Evolutionary conservation across 37 sponge, comb jelly and placozoan species (phyloP).

Genomic region (Cladorhizidae sp.): DNA sequence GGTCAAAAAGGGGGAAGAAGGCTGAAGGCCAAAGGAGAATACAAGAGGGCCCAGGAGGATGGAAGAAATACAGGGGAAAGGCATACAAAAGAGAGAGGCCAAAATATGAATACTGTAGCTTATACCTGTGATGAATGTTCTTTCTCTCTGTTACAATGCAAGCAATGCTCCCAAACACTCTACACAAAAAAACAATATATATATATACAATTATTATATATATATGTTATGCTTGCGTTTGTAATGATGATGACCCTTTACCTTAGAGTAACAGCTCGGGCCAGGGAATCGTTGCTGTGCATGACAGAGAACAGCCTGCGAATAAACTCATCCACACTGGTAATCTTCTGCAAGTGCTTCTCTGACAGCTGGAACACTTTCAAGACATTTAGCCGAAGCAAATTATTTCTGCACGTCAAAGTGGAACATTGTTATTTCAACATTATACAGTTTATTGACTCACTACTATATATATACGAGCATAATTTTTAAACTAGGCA

Average conservation of each 20-base stretch:
- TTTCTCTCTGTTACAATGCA: slow-evolving; percentile 76
- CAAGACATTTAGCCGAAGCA: slow-evolving; percentile 74
- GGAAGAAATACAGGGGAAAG: not conserved
- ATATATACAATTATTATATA: not conserved
- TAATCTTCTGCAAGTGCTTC: slow-evolving; percentile 85
- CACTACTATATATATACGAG: not conserved
- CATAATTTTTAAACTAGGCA: no score
- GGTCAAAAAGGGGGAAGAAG: not conserved
- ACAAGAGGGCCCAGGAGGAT: not conserved
- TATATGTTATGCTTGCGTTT: not conserved
- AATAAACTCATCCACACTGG: slow-evolving; percentile 79
- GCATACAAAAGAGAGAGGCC: not conserved
- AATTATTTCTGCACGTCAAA: slow-evolving; percentile 54
- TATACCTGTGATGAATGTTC: slow-evolving; percentile 88
- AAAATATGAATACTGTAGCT: not conserved
- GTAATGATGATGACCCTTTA: slow-evolving; percentile 17
- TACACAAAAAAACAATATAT: slow-evolving; percentile 13
- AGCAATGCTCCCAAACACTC: slow-evolving; percentile 86
- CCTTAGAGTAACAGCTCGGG: slow-evolving; percentile 88
- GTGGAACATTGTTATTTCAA: not conserved
- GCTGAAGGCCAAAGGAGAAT: not conserved
- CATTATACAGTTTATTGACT: not conserved
- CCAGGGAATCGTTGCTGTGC: slow-evolving; percentile 94
- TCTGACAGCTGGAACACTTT: slow-evolving; percentile 74
- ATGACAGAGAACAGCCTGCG: slow-evolving; percentile 78